Evolutionary conservation across 1,140 invertebrate species (phyloP).

Genomic region (Drosophila tropicalis): DNA sequence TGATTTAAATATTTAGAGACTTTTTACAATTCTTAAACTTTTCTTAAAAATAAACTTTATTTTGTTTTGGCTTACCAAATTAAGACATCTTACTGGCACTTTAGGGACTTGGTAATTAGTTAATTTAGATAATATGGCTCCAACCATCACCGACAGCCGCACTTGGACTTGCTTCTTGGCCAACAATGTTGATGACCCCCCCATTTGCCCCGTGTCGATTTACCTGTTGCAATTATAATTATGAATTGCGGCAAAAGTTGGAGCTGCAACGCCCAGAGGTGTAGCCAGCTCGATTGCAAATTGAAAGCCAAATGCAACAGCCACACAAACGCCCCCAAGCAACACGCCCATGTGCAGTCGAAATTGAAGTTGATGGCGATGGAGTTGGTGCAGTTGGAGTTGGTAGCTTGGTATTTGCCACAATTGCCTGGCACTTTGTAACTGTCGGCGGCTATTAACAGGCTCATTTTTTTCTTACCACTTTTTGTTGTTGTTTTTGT

Average conservation of each 20-base stretch:
- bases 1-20: too few relatives aligned
- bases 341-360: slow-evolving; percentile 54
- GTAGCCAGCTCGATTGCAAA: slow-evolving; percentile 67
- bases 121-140: slow-evolving; percentile 38
- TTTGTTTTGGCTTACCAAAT: background rate
- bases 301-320: slow-evolving; percentile 67
- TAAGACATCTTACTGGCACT: background rate
- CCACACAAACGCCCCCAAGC: slow-evolving; percentile 62
- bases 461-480: slow-evolving; percentile 68
- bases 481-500: too few relatives aligned
- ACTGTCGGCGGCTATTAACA: slow-evolving; percentile 82
- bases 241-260: slow-evolving; percentile 44
- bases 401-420: slow-evolving; percentile 56
- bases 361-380: background rate
- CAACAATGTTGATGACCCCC: background rate
- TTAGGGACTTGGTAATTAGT: background rate
- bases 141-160: too few relatives aligned
- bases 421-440: slow-evolving; percentile 83
- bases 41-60: background rate
- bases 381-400: slow-evolving; percentile 24
- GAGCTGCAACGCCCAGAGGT: slow-evolving; percentile 67
- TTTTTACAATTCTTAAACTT: too few relatives aligned
- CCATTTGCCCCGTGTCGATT: slow-evolving; percentile 2
- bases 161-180: background rate
- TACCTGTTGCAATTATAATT: slow-evolving; percentile 67